These are phyloP conservation scores for Carpatolechia fugitivella DNA, from an alignment of 2,888 invertebrate genomes.

Conservation along the genomic window DNA sequence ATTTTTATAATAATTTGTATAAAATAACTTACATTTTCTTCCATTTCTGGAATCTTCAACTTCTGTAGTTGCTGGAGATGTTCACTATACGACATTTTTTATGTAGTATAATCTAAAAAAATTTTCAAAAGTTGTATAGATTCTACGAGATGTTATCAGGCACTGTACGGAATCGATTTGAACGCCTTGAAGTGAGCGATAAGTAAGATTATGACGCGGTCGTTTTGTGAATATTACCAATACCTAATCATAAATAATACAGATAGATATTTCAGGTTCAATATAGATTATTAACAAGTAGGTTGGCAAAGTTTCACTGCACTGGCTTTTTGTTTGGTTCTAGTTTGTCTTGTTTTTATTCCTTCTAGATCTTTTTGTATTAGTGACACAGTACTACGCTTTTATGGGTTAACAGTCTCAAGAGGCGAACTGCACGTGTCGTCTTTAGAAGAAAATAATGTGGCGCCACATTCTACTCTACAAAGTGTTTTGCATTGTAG, in stretches of 20 bases:
- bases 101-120: background rate
- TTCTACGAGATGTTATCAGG: background rate
- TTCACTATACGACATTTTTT: background rate
- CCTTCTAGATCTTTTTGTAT: too few species aligned
- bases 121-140: background rate
- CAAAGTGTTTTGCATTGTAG: too few species aligned
- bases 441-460: too few species aligned
- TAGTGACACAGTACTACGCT: too few species aligned
- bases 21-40: constrained; percentile 44
- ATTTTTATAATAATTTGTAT: background rate
- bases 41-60: constrained; percentile 42
- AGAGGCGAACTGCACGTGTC: too few species aligned
- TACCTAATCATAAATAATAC: background rate
- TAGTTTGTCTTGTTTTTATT: too few species aligned
- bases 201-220: constrained; percentile 12
- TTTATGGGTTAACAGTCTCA: too few species aligned
- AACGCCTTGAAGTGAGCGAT: constrained; percentile 54
- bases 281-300: too few species aligned
- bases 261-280: too few species aligned
- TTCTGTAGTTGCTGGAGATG: constrained; percentile 26
- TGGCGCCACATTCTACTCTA: too few species aligned
- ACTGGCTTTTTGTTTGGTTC: too few species aligned
- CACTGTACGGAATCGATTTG: background rate
- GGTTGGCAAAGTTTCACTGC: too few species aligned
- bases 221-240: background rate